Base-by-base conservation (phyloP, 2,113 vertebrate genomes). In the Labrus mixtus region DNA sequence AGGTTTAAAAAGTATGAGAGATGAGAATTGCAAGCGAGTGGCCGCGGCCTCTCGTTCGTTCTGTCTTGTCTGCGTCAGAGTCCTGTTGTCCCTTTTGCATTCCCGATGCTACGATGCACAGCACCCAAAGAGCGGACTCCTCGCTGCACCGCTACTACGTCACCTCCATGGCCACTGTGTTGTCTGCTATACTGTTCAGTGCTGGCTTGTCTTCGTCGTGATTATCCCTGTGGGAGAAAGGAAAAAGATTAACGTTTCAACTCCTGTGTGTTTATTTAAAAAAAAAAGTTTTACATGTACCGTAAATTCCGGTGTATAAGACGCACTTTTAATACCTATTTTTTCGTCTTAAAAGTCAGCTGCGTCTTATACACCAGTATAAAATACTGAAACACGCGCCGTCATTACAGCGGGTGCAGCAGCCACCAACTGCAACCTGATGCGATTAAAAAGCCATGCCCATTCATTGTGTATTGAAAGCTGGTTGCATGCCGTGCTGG, bases 141-240 rank as follows among this genome's bases (percentile, higher is more conserved):
- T 19, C 39, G 0, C 71, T 0, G 78, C 74, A 33, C 92, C 87
- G 81, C 79, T 95, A 95, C 97, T 99, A 99, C 97, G 98, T 99
- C 95, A 99, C 98, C 94, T 99, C 98, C 98, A 99, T 99, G 79
- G 97, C 98, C 92, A 99, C 97, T 96, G 98, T 99, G 82, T 97
- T 99, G 95, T 99, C 98, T 83, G 96, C 96, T 97, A 99, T 95
- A 94, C 96, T 98, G 96, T 96, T 99, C 88, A 99, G 95, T 29
- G 98, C 95, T 92, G 97, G 96, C 95, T 98, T 97, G 91, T 99
- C 98, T 63, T 97, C 93, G 71, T 99, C 97, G 63, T 96, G 98
- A 92, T 97, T 98, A 85, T 99, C 98, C 95, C 98, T 99, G 95
- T 2, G 69, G 23, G 80, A 61, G 33, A 50, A 68, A 48, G 41